These are phyloP conservation scores for Palythoa heliodiscus DNA, from an alignment of 92 coral and sea anemone species.

Conservation along the genomic window DNA sequence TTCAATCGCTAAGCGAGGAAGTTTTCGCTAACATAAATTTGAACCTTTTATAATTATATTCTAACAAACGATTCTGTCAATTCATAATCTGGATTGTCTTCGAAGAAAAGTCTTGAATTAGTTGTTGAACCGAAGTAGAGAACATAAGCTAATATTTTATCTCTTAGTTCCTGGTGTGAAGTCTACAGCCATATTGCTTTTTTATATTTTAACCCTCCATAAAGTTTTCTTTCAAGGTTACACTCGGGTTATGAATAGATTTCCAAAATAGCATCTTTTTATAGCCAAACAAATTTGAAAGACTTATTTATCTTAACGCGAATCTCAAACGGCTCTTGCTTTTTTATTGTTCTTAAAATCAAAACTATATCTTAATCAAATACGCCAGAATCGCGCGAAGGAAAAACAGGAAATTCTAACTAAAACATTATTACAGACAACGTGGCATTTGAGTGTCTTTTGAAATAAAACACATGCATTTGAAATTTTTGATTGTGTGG, in stretches of 20 bases:
- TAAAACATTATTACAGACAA: background rate
- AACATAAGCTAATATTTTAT: background rate
- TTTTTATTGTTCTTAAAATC: background rate
- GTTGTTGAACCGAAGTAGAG: background rate
- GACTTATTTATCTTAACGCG: background rate
- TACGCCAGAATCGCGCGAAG: background rate
- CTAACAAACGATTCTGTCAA: no score
- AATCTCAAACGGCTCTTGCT: background rate
- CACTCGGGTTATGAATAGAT: background rate
- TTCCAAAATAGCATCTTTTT: background rate
- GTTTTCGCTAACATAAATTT: no score
- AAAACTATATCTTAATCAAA: background rate
- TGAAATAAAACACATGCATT: background rate
- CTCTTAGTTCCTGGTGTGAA: background rate
- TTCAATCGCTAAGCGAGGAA: no score
- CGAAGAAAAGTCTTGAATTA: background rate
- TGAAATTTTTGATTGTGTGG: background rate
- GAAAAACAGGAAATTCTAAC: conserved; percentile 23
- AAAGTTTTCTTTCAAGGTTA: no score
- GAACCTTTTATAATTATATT: no score
- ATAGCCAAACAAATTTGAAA: background rate
- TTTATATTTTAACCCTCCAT: no score
- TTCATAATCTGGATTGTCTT: background rate
- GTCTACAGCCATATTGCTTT: background rate
- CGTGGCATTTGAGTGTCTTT: background rate